Conservation (phyloP, 2,888 invertebrate species). For the Steromphala cineraria region DNA sequence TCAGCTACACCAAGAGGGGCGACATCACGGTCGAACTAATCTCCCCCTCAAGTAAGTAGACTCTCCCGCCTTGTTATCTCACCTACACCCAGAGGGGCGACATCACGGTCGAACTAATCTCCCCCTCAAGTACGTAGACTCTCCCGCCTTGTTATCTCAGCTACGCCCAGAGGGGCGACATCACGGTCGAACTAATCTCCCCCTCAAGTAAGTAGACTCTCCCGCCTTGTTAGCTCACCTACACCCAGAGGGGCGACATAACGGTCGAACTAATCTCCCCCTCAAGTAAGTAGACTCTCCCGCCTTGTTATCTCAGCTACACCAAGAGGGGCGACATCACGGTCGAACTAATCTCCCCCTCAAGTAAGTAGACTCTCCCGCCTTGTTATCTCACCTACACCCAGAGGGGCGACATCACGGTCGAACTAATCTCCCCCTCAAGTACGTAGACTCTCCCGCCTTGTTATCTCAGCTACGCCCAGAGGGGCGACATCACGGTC, state of each 20-base stretch:
- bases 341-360: too few species aligned
- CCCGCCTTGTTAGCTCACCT: slow-evolving; percentile 71
- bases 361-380: too few species aligned
- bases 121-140: not conserved
- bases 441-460: slow-evolving; percentile 77
- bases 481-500: slow-evolving; percentile 87
- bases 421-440: slow-evolving; percentile 85
- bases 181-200: too few species aligned
- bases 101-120: not conserved
- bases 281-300: too few species aligned
- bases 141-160: too few species aligned
- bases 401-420: slow-evolving; percentile 85
- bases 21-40: slow-evolving; percentile 84
- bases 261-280: too few species aligned
- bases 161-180: too few species aligned
- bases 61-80: not conserved
- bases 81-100: not conserved
- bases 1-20: slow-evolving; percentile 84
- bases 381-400: too few species aligned
- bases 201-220: too few species aligned
- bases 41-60: slow-evolving; percentile 81
- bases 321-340: too few species aligned
- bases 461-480: slow-evolving; percentile 79
- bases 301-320: too few species aligned
- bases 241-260: too few species aligned